Evolutionary conservation across 2,797 vertebrate genomes (phyloP).

Genomic region (Gymnoscopelus braueri): DNA sequence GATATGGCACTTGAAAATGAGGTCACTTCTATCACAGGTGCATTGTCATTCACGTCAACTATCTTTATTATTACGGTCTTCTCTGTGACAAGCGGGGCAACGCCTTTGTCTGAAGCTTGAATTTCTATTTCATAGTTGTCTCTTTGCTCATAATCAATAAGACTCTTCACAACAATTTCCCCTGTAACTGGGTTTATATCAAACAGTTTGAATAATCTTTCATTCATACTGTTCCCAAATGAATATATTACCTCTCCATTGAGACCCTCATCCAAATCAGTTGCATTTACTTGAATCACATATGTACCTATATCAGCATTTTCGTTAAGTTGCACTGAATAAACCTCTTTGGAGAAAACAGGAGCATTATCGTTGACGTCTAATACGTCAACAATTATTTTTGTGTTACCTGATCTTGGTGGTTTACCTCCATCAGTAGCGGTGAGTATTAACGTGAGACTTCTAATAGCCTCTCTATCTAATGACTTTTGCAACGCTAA

Average conservation of each 20-base stretch:
- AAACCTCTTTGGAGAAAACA: constrained; percentile 49
- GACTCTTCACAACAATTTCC: constrained; percentile 50
- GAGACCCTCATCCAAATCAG: constrained; percentile 53
- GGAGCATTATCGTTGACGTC: constrained; percentile 58
- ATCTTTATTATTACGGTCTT: constrained; percentile 38
- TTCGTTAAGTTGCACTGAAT: constrained; percentile 46
- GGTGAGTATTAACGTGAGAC: constrained; percentile 39
- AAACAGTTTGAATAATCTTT: constrained; percentile 44
- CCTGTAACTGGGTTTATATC: constrained; percentile 41
- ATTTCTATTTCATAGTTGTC: constrained; percentile 46
- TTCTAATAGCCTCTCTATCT: constrained; percentile 43
- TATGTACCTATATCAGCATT: constrained; percentile 36
- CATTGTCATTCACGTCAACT: constrained; percentile 47
- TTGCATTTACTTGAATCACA: constrained; percentile 53
- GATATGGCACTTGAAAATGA: constrained; percentile 30
- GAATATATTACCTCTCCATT: constrained; percentile 53
- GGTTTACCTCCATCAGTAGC: constrained; percentile 60
- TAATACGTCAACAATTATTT: constrained; percentile 32
- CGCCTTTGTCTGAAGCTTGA: constrained; percentile 45
- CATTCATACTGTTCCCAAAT: constrained; percentile 26
- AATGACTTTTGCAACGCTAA: constrained; percentile 48
- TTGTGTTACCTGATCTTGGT: constrained; percentile 31
- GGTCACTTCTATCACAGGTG: constrained; percentile 38
- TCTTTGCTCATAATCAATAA: constrained; percentile 49
- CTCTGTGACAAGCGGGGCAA: constrained; percentile 22